Evolutionary conservation across 2,888 invertebrate species (phyloP), one percentile per base, ranked within the genome.

Genomic region (Nudaria mundana): DNA sequence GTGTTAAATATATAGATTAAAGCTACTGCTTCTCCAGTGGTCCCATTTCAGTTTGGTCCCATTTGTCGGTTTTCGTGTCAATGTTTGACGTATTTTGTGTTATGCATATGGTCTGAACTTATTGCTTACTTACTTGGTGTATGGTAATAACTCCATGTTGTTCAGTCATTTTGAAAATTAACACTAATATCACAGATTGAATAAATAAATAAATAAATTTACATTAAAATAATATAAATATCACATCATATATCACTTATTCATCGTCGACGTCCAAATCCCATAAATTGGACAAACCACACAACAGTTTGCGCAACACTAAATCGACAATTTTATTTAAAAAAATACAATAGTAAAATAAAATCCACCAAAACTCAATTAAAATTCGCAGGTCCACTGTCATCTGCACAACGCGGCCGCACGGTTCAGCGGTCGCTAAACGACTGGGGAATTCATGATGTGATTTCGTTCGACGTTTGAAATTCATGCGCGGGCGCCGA

Each of bases 151-250:
- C 72, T 43, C 81, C 86, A 2, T 66, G 56, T 30, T 82, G 64
- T 46, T 81, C 66, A 31, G 67, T 63, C 83, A 82, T 84, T 48
- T 55, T 64, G 13, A 43, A 45, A 20, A 20, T 7, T 47, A 42
- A 56, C 53, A 71, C 72, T 75, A 80, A 43, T 78, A 86, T 83
- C 82, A 85, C 85, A 86, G 82, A 26, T 82, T 80, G 79, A 75
- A 85, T 83, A 84, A 82, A 81, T 81, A 80, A 69, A 58, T 52
- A 48, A 55, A 51, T 49, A 40, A 46, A 34, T 23, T 25, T 44
- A 64, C 54, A 56, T 33, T 12, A 34, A 39, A 14, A 29, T 20
- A 30, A 14, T 23, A 2, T 3, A 16, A 16, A n/a, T 12, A 47
- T 40, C 43, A 56, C 42, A 44, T 49, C 60, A 55, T 50, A n/a